Conservation (phyloP, 2,888 invertebrate species). For the Caenorhabditis sp. region DNA sequence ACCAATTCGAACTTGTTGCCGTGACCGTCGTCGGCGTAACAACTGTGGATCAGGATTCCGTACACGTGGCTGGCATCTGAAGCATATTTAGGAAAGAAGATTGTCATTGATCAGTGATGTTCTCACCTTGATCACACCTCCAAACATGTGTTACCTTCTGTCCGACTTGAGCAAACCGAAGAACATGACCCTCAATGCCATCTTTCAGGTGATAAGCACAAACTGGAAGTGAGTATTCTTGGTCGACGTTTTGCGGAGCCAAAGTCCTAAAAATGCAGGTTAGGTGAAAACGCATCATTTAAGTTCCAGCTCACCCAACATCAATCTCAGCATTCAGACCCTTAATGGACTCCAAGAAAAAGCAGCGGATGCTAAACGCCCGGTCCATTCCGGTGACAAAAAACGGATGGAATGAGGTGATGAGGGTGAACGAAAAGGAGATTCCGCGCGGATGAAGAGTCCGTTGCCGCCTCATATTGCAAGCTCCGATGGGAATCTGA, state of each 20-base stretch:
- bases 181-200: conserved; percentile 69
- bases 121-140: conserved; percentile 79
- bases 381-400: conserved; percentile 82
- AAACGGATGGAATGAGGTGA: conserved; percentile 82
- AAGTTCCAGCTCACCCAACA: conserved; percentile 72
- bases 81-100: conserved; percentile 3
- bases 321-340: conserved; percentile 79
- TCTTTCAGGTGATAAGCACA: conserved; percentile 80
- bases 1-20: conserved; percentile 82
- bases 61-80: conserved; percentile 79
- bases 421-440: conserved; percentile 81
- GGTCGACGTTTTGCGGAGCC: conserved; percentile 79
- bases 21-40: conserved; percentile 83
- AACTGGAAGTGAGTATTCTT: conserved; percentile 80
- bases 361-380: conserved; percentile 82
- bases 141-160: conserved; percentile 82
- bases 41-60: conserved; percentile 82
- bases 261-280: conserved; percentile 68
- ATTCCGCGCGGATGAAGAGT: conserved; percentile 81
- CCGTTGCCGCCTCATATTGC: conserved; percentile 82
- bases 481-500: conserved; percentile 81
- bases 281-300: not conserved
- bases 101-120: not conserved
- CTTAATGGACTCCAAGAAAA: conserved; percentile 82
- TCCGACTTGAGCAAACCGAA: conserved; percentile 74